A percentile compares a stretch with the other conserved stretches of the same genome.
Evolutionary conservation across 2,888 invertebrate genomes (phyloP).

Genomic region (Parascotia fuliginaria): DNA sequence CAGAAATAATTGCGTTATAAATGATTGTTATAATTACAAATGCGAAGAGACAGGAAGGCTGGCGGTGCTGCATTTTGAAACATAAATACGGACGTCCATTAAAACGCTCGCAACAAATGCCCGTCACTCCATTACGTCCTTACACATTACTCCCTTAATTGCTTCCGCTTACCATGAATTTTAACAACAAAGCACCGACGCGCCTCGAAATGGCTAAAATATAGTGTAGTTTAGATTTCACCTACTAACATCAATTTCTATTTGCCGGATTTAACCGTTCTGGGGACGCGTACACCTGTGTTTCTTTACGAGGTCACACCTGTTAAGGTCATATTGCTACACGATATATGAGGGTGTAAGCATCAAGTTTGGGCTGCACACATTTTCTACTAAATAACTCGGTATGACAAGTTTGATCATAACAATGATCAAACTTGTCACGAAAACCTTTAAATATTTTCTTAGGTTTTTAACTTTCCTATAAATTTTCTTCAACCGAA

Average conservation of each 20-base stretch:
- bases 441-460: conserved; percentile 37
- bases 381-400: conserved; percentile 32
- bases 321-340: conserved; percentile 53
- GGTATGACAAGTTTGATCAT: conserved; percentile 28
- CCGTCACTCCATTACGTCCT: conserved; percentile 79
- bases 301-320: conserved; percentile 68
- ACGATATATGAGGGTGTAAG: conserved; percentile 42
- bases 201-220: conserved; percentile 74
- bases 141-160: conserved; percentile 80
- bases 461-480: conserved; percentile 16
- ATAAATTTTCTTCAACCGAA: conserved; percentile 12
- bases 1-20: conserved; percentile 49
- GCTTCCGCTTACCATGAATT: conserved; percentile 81
- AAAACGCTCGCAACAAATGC: conserved; percentile 76
- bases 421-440: conserved; percentile 35
- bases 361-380: conserved; percentile 36
- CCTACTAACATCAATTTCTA: conserved; percentile 77
- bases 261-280: conserved; percentile 72
- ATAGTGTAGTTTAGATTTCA: conserved; percentile 75
- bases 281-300: conserved; percentile 70
- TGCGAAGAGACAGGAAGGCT: conserved; percentile 56
- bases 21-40: conserved; percentile 61
- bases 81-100: conserved; percentile 74
- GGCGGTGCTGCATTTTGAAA: conserved; percentile 67
- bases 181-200: conserved; percentile 76